Percentiles rank a stretch among this genome's conserved stretches.
phyloP scores from a whole-genome alignment of 2,113 vertebrate species.

The Bucco capensis region DNA sequence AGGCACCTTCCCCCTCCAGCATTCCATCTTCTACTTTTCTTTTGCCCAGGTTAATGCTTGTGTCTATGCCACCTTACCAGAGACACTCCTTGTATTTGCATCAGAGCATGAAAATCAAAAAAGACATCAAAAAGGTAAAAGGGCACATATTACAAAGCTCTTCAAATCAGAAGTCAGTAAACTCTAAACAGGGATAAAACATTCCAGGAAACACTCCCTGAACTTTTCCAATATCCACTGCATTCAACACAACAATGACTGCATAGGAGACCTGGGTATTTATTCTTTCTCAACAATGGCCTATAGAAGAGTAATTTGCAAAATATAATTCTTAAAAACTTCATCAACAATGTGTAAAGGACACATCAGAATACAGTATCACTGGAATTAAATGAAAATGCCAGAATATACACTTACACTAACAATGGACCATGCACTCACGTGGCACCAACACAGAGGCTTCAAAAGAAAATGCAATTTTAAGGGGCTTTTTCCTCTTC shows the following conservation, averaged over 20 bases:
- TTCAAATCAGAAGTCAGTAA: neutral
- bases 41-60: neutral
- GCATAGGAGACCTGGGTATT: neutral
- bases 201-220: neutral
- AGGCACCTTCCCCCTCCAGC: neutral
- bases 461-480: neutral
- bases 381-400: neutral
- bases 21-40: neutral
- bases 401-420: neutral
- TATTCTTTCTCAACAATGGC: neutral
- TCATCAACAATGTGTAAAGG: neutral
- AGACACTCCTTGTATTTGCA: neutral
- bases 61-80: neutral
- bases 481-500: accelerated
- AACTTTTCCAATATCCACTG: neutral
- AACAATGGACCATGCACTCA: neutral
- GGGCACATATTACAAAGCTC: neutral
- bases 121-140: neutral
- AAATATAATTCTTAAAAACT: neutral
- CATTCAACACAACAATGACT: neutral
- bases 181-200: neutral
- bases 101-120: neutral
- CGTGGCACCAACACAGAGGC: neutral
- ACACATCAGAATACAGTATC: neutral
- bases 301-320: neutral